phyloP scores from a whole-genome alignment of 2,797 vertebrate genomes.

The Enteromius mattozi region DNA sequence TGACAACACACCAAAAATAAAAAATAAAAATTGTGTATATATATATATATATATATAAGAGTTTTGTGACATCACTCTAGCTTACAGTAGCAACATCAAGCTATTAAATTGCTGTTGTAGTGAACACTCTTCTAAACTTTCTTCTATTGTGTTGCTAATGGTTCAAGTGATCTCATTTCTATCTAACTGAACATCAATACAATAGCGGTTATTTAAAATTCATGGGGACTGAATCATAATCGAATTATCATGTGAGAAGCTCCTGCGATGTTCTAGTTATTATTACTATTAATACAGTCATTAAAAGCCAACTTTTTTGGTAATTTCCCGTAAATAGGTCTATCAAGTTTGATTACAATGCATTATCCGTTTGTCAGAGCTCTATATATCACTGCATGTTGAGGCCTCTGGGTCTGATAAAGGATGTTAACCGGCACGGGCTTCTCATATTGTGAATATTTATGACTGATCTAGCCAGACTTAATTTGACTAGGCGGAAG shows the following conservation, averaged over 20 bases:
- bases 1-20: neutral
- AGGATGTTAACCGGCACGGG: neutral
- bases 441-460: slow-evolving; percentile 46
- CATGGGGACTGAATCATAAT: slow-evolving; percentile 26
- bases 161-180: slow-evolving; percentile 25
- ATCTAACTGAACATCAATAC: slow-evolving; percentile 49
- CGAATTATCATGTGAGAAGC: slow-evolving; percentile 36
- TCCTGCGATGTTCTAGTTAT: slow-evolving; percentile 30
- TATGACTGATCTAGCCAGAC: slow-evolving; percentile 55
- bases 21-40: neutral
- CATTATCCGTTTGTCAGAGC: slow-evolving; percentile 42
- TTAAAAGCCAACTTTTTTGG: slow-evolving; percentile 30
- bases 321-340: slow-evolving; percentile 43
- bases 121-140: neutral
- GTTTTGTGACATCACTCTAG: neutral
- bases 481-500: slow-evolving; percentile 55
- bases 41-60: no score
- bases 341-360: slow-evolving; percentile 47
- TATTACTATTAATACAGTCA: neutral
- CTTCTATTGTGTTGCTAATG: neutral
- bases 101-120: neutral
- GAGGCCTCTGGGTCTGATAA: slow-evolving; percentile 1
- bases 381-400: slow-evolving; percentile 5
- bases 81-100: neutral
- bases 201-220: slow-evolving; percentile 31